These are phyloP conservation scores for Alligator mississippiensis DNA, from an alignment of 2,113 vertebrate genomes.

Conservation along the genomic window DNA sequence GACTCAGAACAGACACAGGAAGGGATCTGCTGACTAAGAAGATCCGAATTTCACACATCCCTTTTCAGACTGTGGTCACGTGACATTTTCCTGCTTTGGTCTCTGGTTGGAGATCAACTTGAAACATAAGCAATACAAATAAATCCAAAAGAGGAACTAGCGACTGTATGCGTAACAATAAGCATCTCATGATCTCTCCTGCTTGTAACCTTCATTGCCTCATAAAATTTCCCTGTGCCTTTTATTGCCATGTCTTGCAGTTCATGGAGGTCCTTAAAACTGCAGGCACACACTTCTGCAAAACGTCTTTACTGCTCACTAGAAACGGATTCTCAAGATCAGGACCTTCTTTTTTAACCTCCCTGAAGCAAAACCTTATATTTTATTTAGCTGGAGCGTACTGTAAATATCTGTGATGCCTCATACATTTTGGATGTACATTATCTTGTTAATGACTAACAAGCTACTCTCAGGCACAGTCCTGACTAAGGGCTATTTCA, in stretches of 20 bases:
- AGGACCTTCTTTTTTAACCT: neutral
- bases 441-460: neutral
- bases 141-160: neutral
- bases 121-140: neutral
- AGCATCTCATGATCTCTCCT: neutral
- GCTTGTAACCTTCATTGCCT: neutral
- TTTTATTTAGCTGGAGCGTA: neutral
- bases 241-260: neutral
- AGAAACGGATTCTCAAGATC: neutral
- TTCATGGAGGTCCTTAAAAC: neutral
- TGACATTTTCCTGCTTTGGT: neutral
- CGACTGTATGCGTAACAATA: neutral
- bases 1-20: neutral
- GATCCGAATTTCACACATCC: neutral
- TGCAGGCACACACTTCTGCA: neutral
- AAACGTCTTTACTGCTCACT: neutral
- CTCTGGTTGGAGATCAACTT: neutral
- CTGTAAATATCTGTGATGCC: neutral
- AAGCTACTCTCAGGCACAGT: neutral
- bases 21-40: neutral
- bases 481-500: neutral
- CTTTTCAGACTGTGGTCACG: fast-evolving
- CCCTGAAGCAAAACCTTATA: neutral
- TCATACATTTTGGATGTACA: fast-evolving
- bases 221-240: neutral